Evolutionary conservation across 2,113 vertebrate species (phyloP), one percentile per base, ranked within the genome.

Genomic region (Malurus elegans): DNA sequence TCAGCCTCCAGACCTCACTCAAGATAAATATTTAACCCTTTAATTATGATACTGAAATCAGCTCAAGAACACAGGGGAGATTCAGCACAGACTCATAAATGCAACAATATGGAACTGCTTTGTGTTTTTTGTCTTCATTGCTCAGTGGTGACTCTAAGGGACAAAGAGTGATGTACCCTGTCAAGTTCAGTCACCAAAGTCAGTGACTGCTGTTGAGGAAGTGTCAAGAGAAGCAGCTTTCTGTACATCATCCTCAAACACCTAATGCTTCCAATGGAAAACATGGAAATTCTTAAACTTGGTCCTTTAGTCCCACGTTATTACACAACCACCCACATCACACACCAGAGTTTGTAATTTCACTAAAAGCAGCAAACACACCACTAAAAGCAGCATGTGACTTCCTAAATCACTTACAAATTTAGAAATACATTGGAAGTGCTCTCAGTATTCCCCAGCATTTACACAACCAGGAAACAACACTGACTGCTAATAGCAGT

Each of bases 61-160:
- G 21, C 34, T 40, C 16, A 34, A 19, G 29, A 79, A 31, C 0
- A 0, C 19, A 71, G 53, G 25, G 40, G 14, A 76, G n/a, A 72
- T 36, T 61, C 38, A 83, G 74, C 56, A 53, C 29, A 53, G 73
- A 58, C n/a, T n/a, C 25, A 13, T 4, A 48, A 44, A 85, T 2
- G 13, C 31, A 58, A 58, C 11, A 8, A 58, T 7, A 36, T 0
- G 3, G 38, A 92, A 70, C 18, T 75, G 48, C 50, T 81, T 61
- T 25, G 50, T 47, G 36, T 14, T 61, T 58, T 69, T 28, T 34
- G 21, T 42, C 57, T 48, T 66, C 34, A 13, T 2, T 44, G 50
- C 47, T 57, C 53, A 18, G 12, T 1, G 2, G n/a, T 26, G 69
- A 57, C 36, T n/a, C 51, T 17, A 32, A 47, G 34, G 24, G 65